Percentiles rank a stretch among this genome's conserved stretches.
These are phyloP conservation scores for Brachionus angularis DNA, from an alignment of 1,140 invertebrate genomes.

Conservation along the genomic window DNA sequence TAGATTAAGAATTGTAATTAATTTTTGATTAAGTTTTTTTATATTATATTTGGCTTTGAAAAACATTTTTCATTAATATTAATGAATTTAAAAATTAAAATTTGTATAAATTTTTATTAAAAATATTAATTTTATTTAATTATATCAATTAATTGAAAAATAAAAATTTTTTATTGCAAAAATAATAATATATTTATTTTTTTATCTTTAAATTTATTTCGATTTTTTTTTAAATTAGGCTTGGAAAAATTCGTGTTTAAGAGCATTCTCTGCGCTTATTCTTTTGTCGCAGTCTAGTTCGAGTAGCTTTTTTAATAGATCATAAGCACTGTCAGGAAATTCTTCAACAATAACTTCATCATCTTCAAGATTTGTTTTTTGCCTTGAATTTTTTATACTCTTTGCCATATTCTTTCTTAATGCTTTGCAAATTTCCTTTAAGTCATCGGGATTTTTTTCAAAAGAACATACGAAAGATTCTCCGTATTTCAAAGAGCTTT, in stretches of 20 bases:
- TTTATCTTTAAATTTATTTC: too few relatives aligned
- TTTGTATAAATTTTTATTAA: too few relatives aligned
- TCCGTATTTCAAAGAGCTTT: conserved; percentile 67
- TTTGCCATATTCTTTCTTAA: neutral
- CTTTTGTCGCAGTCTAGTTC: conserved; percentile 54
- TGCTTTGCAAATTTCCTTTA: conserved; percentile 31
- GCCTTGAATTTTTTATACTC: neutral
- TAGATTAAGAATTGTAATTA: too few relatives aligned
- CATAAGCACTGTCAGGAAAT: conserved; percentile 51
- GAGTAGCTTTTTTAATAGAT: conserved; percentile 52
- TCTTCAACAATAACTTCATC: conserved; percentile 45
- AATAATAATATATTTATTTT: too few relatives aligned
- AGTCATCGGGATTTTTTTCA: conserved; percentile 26
- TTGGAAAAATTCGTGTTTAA: conserved; percentile 52
- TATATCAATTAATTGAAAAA: too few relatives aligned
- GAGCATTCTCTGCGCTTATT: conserved; percentile 53
- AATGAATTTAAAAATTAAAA: too few relatives aligned
- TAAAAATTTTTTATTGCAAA: too few relatives aligned
- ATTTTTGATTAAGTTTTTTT: too few relatives aligned
- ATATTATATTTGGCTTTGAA: too few relatives aligned
- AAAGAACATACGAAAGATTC: conserved; percentile 63
- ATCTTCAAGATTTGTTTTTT: neutral
- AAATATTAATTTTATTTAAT: too few relatives aligned
- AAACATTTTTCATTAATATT: too few relatives aligned
- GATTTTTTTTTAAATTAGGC: neutral